Percentiles rank a stretch among this genome's conserved stretches.
phyloP scores from a whole-genome alignment of 2,888 invertebrate genomes.

The Hypselothyrea guttata region DNA sequence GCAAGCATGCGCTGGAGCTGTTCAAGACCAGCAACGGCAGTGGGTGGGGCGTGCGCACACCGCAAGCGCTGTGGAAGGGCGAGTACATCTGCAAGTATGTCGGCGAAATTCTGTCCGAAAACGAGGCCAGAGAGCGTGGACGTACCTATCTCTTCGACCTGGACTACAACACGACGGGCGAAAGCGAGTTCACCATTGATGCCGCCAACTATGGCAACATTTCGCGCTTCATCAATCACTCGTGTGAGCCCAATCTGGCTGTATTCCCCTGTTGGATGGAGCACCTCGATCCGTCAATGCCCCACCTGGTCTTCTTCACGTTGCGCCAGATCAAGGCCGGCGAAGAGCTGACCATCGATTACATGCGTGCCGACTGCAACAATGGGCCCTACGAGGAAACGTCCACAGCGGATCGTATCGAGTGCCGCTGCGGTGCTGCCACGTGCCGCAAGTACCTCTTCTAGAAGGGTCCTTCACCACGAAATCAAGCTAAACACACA shows the following conservation, averaged over 20 bases:
- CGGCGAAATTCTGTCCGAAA: conserved; percentile 95
- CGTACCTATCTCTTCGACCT: conserved; percentile 94
- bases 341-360: conserved; percentile 96
- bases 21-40: conserved; percentile 94
- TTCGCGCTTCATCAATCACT: conserved; percentile 97
- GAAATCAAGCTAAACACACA: too few relatives aligned
- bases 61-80: conserved; percentile 88
- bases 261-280: conserved; percentile 97
- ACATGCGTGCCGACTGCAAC: conserved; percentile 84
- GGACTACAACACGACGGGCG: conserved; percentile 91
- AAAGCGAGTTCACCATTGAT: conserved; percentile 93
- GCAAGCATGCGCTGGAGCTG: conserved; percentile 89
- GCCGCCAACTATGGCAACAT: conserved; percentile 94
- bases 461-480: too few relatives aligned
- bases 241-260: conserved; percentile 95
- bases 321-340: conserved; percentile 89
- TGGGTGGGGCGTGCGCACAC: conserved; percentile 96
- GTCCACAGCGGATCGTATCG: conserved; percentile 83
- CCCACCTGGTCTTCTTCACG: conserved; percentile 94
- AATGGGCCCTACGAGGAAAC: conserved; percentile 83
- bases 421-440: conserved; percentile 89
- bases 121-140: conserved; percentile 95
- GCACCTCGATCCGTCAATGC: conserved; percentile 93
- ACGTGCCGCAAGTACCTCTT: conserved; percentile 91
- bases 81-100: conserved; percentile 96